Evolutionary conservation across 2,113 vertebrate genomes (phyloP), one percentile per base, ranked within the genome.

Genomic region (Caretta caretta): DNA sequence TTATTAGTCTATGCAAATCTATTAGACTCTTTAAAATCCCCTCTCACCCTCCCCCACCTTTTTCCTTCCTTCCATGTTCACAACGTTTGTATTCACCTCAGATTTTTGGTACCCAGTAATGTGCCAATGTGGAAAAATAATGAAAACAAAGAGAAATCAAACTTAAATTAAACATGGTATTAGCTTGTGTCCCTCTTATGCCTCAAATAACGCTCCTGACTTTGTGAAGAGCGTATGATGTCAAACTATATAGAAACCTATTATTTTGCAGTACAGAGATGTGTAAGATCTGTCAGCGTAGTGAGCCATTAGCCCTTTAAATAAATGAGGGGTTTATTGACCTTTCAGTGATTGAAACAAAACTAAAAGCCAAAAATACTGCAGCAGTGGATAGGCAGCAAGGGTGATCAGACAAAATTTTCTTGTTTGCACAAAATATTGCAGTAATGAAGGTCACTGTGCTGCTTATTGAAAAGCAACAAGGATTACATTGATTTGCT

Each of bases 281-380:
- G 72, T 3, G 62, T 10, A 29, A 78, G 96, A 82, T 88, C 92
- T 92, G 92, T 80, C 87, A 42, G 93, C 84, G 57, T 94, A 90
- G 20, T 76, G 94, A 93, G 89, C 69, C 80, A 1, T 62, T n/a
- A 4, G 83, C 5, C 13, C 94, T 19, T 82, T 46, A 9, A 72
- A 90, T 46, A 94, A 96, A 92, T 7, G 92, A 95, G 96, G 90
- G 6, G 48, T 62, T 96, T 84, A 89, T 96, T 90, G 95, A 94
- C 95, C 96, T 95, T 94, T 91, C 62, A 0, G 85, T 42, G 90
- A 83, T 5, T 38, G 90, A 89, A 93, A 86, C 92, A 31, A 6
- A 96, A 20, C 54, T 10, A 17, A 94, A 38, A 89, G 94, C 89
- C 94, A 87, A 16, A 80, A 92, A 50, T 12, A 1, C 51, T 35